These are phyloP conservation scores for Artibeus jamaicensis DNA, from an alignment of 2,797 vertebrate genomes.

Conservation along the genomic window DNA sequence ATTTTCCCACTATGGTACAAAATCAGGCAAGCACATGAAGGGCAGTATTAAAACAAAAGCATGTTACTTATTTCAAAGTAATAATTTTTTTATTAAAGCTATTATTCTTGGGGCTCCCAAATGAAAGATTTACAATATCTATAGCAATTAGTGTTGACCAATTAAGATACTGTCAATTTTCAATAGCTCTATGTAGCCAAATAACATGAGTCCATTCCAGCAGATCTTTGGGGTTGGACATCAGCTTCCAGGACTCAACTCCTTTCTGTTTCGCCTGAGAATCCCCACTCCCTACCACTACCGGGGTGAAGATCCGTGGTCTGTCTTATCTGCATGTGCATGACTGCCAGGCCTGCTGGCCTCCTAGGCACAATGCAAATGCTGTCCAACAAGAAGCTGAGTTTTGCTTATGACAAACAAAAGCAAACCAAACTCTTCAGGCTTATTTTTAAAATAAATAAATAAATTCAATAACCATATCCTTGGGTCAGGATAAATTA, in stretches of 20 bases:
- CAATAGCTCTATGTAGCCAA: neutral
- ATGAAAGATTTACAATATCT: neutral
- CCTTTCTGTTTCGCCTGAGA: neutral
- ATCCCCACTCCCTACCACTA: rapidly evolving
- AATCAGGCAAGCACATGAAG: conserved; percentile 51
- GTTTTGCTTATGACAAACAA: neutral
- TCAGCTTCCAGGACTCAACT: neutral
- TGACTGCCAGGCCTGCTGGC: neutral
- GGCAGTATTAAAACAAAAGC: conserved; percentile 4
- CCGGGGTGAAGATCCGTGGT: rapidly evolving
- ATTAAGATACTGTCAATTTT: neutral
- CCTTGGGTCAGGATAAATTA: neutral
- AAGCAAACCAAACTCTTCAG: neutral
- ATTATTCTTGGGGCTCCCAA: conserved; percentile 36
- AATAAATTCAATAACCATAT: neutral
- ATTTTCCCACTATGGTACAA: conserved; percentile 32
- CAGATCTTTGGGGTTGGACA: conserved; percentile 44
- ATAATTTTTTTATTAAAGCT: conserved; percentile 21
- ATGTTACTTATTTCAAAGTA: conserved; percentile 47
- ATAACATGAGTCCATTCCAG: conserved; percentile 49
- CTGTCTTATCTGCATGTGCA: neutral
- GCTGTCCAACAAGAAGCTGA: neutral
- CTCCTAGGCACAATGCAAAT: neutral
- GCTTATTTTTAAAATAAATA: neutral
- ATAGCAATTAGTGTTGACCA: conserved; percentile 35